A percentile compares a stretch with the other conserved stretches of the same genome.
Evolutionary conservation across 2,888 invertebrate genomes (phyloP).

Genomic region (Metopia argyrocephala): DNA sequence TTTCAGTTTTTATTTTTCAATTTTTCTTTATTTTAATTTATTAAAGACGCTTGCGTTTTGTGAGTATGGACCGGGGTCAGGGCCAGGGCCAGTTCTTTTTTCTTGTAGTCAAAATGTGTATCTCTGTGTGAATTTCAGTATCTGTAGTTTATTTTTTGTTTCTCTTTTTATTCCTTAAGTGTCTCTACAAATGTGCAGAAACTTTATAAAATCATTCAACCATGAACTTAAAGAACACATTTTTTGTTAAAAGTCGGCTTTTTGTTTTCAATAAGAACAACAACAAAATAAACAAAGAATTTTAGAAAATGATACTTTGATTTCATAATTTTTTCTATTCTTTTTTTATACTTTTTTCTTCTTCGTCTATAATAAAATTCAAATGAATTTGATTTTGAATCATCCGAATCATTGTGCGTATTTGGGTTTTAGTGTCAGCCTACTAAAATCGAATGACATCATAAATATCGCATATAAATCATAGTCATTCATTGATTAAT

Average conservation of each 20-base stretch:
- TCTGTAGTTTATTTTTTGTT: neutral
- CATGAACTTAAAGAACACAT: constrained; percentile 2
- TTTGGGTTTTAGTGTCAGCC: neutral
- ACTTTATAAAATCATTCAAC: constrained; percentile 31
- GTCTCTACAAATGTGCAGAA: neutral
- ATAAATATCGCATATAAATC: neutral
- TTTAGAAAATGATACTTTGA: neutral
- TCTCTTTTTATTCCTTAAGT: neutral
- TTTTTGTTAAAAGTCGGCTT: neutral
- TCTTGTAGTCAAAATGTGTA: neutral
- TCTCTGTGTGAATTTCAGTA: neutral
- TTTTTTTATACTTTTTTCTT: too few relatives aligned
- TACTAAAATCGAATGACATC: constrained; percentile 3
- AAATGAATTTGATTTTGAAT: neutral
- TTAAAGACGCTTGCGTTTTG: neutral
- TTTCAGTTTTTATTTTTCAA: constrained; percentile 2
- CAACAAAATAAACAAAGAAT: neutral
- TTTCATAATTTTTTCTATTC: neutral
- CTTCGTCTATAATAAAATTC: neutral
- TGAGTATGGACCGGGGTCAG: neutral
- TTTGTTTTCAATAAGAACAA: neutral
- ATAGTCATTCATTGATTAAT: neutral
- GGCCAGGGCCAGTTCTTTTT: neutral
- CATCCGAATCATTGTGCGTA: neutral
- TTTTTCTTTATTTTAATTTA: neutral